Evolutionary conservation across 2,888 invertebrate species (phyloP), one percentile per base, ranked within the genome.

Genomic region (Eulithis prunata): DNA sequence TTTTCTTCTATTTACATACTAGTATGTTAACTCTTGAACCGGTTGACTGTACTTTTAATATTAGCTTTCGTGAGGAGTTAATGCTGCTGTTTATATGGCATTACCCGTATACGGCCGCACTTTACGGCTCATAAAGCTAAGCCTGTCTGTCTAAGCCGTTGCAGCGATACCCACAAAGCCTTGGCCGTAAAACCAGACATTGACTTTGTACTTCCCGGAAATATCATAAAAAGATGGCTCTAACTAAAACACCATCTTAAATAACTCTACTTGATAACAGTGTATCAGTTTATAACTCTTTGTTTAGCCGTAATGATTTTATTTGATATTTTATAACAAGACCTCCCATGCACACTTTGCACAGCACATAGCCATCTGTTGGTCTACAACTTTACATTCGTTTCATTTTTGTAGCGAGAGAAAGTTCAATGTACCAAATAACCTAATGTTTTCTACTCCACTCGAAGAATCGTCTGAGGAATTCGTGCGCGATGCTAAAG

Each of bases 101-200:
- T 21, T 57, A 21, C 13, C 36, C 54, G 52, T 59, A 63, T 43
- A 46, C 55, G 56, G 62, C 51, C 57, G 53, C 57, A 47, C 54
- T 67, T 60, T 63, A 60, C 57, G 53, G 55, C 52, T 63, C 67
- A 51, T 67, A 67, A 63, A 63, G 53, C 63, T 60, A 53, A 67
- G 60, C 53, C 53, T 63, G 56, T 61, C 61, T 66, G 56, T 14
- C 46, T 28, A 46, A 57, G 57, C 45, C 65, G 59, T 43, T 64
- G 64, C 64, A 59, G 49, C 21, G 45, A n/a, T 47, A 28, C 52
- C 58, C 56, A 41, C 65, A 53, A 52, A 57, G 56, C 45, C 60
- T 28, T 56, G 47, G 49, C 41, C 41, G 21, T 51, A 52, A 64
- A 52, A 58, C 36, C 55, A 53, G 49, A 54, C 64, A 57, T 47